Evolutionary conservation across 2,888 invertebrate genomes (phyloP).

Genomic region (Rhamnusium bicolor): DNA sequence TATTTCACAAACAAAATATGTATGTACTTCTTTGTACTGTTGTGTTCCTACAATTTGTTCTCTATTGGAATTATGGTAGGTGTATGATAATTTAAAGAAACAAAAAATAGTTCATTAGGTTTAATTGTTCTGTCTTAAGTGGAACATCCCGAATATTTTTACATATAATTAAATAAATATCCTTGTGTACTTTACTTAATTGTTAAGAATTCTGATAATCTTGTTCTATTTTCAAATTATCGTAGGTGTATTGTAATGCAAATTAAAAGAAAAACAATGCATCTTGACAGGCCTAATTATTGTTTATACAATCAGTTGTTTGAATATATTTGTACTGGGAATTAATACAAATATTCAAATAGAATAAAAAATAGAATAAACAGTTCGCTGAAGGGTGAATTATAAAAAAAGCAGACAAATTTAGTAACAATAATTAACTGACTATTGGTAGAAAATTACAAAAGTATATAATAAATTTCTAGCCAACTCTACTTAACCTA

Average conservation of each 20-base stretch:
- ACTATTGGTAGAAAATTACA: too few species aligned
- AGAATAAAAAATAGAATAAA: too few species aligned
- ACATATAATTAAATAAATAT: not conserved
- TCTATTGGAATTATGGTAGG: not conserved
- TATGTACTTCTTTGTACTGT: not conserved
- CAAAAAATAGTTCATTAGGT: not conserved
- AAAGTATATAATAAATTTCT: too few species aligned
- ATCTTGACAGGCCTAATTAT: not conserved
- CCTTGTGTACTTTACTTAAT: conserved; percentile 7
- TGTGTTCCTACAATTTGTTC: not conserved
- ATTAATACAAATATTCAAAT: too few species aligned
- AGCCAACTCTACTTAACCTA: too few species aligned
- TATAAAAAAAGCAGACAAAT: too few species aligned
- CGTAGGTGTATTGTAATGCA: not conserved
- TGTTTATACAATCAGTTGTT: not conserved
- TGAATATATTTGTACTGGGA: not conserved
- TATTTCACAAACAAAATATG: too few species aligned
- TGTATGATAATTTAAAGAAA: not conserved
- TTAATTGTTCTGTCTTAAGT: not conserved
- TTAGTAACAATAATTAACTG: too few species aligned
- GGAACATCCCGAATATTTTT: not conserved
- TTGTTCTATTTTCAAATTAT: not conserved
- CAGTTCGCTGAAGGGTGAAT: too few species aligned
- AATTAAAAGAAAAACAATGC: not conserved
- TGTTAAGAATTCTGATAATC: not conserved